These are phyloP conservation scores for Lagria hirta DNA, from an alignment of 2,888 invertebrate genomes.

Conservation along the genomic window DNA sequence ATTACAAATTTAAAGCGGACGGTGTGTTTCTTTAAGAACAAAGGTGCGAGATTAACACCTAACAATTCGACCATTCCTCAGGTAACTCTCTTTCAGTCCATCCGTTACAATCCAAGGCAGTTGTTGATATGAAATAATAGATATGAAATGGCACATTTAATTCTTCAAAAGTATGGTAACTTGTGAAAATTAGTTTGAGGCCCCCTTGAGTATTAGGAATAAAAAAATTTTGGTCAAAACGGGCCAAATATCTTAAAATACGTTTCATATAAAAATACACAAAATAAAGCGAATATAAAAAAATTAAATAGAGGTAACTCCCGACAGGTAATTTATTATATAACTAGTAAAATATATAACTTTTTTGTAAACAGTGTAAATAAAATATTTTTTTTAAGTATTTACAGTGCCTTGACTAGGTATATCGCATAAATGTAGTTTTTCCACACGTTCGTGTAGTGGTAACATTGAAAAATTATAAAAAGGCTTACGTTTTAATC, in stretches of 20 bases:
- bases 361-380: slow-evolving; percentile 45
- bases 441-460: slow-evolving; percentile 44
- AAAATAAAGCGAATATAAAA: slow-evolving; percentile 26
- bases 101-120: slow-evolving; percentile 33
- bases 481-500: slow-evolving; percentile 29
- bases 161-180: slow-evolving; percentile 23
- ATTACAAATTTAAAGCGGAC: slow-evolving; percentile 27
- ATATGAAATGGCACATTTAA: slow-evolving; percentile 33
- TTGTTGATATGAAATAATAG: slow-evolving; percentile 35
- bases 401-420: slow-evolving; percentile 53
- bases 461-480: slow-evolving; percentile 48
- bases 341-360: slow-evolving; percentile 47
- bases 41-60: slow-evolving; percentile 22
- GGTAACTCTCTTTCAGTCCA: slow-evolving; percentile 37
- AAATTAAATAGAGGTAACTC: slow-evolving; percentile 26
- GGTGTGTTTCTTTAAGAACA: slow-evolving; percentile 26
- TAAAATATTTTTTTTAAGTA: slow-evolving; percentile 43
- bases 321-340: slow-evolving; percentile 37
- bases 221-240: slow-evolving; percentile 22
- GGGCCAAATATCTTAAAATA: no score
- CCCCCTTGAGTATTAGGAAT: slow-evolving; percentile 15
- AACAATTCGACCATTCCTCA: slow-evolving; percentile 26
- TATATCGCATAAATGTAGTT: slow-evolving; percentile 47
- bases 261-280: slow-evolving; percentile 23
- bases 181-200: slow-evolving; percentile 16